A percentile compares a stretch with the other conserved stretches of the same genome.
phyloP scores from a whole-genome alignment of 1,140 invertebrate species.

The Aphis craccivora region DNA sequence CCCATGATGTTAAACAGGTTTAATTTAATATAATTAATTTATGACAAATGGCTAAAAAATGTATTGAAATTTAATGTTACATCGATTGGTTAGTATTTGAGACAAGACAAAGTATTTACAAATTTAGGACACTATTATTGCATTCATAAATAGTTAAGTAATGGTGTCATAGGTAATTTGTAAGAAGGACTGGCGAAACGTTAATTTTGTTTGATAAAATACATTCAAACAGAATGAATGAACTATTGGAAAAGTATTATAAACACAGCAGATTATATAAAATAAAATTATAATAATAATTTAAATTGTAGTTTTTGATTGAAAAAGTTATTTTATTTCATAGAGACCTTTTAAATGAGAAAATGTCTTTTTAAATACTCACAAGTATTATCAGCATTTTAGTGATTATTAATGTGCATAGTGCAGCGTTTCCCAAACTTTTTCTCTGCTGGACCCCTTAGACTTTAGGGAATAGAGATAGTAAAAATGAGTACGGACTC shows the following conservation, averaged over 20 bases:
- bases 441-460: no score
- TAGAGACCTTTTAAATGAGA: no score
- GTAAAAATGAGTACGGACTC: no score
- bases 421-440: no score
- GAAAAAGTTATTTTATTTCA: no score
- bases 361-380: neutral
- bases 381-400: no score
- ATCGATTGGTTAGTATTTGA: neutral
- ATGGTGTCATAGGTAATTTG: neutral
- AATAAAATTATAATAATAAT: neutral
- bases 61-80: neutral
- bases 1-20: neutral
- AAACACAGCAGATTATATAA: neutral
- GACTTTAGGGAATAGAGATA: no score
- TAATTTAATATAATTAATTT: neutral
- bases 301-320: neutral
- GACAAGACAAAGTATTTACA: neutral
- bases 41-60: neutral
- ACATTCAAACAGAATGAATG: neutral
- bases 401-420: no score
- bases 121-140: neutral
- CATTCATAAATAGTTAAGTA: neutral
- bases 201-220: neutral
- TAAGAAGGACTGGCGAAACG: neutral
- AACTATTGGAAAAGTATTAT: neutral